Evolutionary conservation across 2,797 vertebrate species (phyloP), one percentile per base, ranked within the genome.

Genomic region (Momotus momota): DNA sequence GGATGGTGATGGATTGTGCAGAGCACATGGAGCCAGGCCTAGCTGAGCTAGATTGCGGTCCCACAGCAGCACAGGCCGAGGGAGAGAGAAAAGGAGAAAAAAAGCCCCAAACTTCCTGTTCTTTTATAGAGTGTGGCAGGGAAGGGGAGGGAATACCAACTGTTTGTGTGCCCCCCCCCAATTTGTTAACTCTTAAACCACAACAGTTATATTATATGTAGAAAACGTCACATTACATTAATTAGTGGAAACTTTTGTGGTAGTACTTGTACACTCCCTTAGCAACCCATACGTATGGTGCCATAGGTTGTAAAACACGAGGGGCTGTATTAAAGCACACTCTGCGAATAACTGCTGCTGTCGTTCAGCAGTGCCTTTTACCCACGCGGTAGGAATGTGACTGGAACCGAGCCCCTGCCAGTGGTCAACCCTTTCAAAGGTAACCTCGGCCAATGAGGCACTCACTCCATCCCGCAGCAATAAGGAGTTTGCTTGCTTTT

Each of bases 391-490:
- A 69, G 88, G 55, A 20, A 33, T 3, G 55, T 48, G 88, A 40
- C 90, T 4, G 7, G 31, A 25, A 10, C 49, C 0, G 26, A 92
- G 49, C 65, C 75, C 78, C 81, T 74, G 79, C 52, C 55, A 4
- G 72, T 1, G 6, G 49, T 52, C 33, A 0, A 14, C 7, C 35
- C 75, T 78, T 93, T 82, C 87, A 83, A 74, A 95, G 82, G 26
- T 73, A 71, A 92, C 77, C 93, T 83, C 7, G 0, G 48, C 10
- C 61, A 86, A 19, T 1, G 0, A 18, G 43, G 20, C 43, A 33
- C 61, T 73, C 1, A 0, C 6, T 84, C 57, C 55, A 74, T 79
- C 74, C 65, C 13, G 1, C 0, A 1, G 78, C 55, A 31, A 19
- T 12, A 4, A 67, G 69, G 62, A 80, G 7, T 57, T 71, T 6